phyloP scores from a whole-genome alignment of 2,797 vertebrate genomes.

The Crocodylus rhombifer region DNA sequence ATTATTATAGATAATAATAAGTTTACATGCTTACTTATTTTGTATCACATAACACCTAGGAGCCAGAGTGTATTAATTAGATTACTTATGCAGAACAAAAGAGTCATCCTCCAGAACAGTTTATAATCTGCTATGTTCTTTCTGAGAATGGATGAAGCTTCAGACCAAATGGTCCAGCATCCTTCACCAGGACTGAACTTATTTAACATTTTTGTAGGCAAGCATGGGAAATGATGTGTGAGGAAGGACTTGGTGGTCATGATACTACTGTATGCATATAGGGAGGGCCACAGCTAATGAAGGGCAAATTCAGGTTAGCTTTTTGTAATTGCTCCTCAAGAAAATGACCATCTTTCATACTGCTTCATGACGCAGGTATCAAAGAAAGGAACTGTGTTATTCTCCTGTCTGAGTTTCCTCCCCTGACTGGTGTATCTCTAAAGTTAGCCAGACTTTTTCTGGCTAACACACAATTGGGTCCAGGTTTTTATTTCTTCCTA shows the following conservation, averaged over 20 bases:
- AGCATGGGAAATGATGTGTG: background rate
- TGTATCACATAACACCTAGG: background rate
- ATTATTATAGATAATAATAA: background rate
- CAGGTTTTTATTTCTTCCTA: background rate
- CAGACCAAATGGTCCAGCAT: background rate
- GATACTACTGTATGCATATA: background rate
- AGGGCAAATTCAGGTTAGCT: background rate
- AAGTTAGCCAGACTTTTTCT: background rate
- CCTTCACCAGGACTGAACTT: background rate
- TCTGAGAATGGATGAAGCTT: background rate
- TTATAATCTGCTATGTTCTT: background rate
- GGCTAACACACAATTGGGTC: background rate
- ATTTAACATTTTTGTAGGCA: background rate
- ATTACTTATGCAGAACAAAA: background rate
- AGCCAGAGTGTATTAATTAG: background rate
- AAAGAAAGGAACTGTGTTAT: background rate
- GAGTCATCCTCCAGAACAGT: background rate
- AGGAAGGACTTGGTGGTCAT: background rate
- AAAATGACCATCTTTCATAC: background rate
- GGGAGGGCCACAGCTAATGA: background rate
- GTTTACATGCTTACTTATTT: background rate
- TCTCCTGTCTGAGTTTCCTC: background rate
- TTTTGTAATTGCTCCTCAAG: background rate
- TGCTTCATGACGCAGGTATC: background rate
- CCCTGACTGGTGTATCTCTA: background rate